A percentile compares a stretch with the other conserved stretches of the same genome.
Conservation (phyloP, 2,113 vertebrate genomes). For the Podiceps cristatus region DNA sequence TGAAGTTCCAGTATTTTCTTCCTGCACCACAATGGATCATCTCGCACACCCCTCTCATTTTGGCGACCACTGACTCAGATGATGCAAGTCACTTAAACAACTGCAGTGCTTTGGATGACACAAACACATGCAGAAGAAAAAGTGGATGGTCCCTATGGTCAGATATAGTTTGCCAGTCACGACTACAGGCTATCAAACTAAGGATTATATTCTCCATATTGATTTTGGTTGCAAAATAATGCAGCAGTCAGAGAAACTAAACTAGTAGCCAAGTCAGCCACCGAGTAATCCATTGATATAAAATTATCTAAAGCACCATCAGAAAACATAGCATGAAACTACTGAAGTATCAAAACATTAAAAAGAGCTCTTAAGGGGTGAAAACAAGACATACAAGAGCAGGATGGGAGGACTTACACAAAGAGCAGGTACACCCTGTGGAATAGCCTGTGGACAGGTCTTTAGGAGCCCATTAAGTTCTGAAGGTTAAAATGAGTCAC, state of each 20-base stretch:
- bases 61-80: not conserved
- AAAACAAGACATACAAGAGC: not conserved
- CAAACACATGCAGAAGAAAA: not conserved
- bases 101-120: not conserved
- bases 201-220: rapidly evolving
- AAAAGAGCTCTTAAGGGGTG: not conserved
- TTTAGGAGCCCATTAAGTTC: not conserved
- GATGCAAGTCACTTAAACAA: not conserved
- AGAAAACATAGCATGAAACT: not conserved
- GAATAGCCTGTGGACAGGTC: not conserved
- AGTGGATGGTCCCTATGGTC: not conserved
- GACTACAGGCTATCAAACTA: not conserved
- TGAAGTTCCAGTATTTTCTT: not conserved
- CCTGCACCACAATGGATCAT: not conserved
- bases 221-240: not conserved
- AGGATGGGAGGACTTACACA: not conserved
- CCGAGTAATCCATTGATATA: not conserved
- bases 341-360: not conserved
- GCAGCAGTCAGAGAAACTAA: not conserved
- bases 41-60: not conserved
- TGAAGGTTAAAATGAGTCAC: not conserved
- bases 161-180: not conserved
- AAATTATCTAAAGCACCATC: not conserved
- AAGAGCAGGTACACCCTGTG: not conserved
- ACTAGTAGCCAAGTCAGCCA: not conserved